phyloP scores from a whole-genome alignment of 2,113 vertebrate species.

The Melanerpes aurifrons region DNA sequence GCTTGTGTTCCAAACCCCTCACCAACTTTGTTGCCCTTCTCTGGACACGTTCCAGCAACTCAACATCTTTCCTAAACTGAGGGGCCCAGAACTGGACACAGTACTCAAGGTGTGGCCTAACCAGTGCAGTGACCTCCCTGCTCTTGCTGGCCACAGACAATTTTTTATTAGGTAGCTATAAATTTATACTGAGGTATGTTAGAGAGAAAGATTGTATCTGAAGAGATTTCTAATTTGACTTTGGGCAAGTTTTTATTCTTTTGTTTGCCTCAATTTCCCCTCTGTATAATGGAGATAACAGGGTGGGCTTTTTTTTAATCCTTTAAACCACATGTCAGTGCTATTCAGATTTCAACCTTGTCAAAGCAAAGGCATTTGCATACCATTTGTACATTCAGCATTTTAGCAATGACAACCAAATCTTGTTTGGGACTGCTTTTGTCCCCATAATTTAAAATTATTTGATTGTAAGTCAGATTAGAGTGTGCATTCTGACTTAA shows the following conservation, averaged over 20 bases:
- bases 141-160: no score
- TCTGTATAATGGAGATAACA: constrained; percentile 32
- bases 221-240: constrained; percentile 3
- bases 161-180: not conserved
- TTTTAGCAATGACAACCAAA: constrained; percentile 1
- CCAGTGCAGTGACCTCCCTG: no score
- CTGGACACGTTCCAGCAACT: no score
- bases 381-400: not conserved
- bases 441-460: not conserved
- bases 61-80: no score
- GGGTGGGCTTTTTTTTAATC: not conserved
- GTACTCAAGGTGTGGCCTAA: no score
- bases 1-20: no score
- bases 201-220: not conserved
- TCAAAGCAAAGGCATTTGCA: not conserved
- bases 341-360: constrained; percentile 1
- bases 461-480: not conserved
- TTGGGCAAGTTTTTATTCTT: not conserved
- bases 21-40: no score
- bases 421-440: constrained; percentile 1
- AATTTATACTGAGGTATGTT: not conserved
- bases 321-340: not conserved
- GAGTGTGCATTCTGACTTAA: not conserved
- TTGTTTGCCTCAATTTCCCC: constrained; percentile 6
- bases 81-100: no score